Evolutionary conservation across 2,888 invertebrate genomes (phyloP).

Genomic region (Napeogenes sylphis): DNA sequence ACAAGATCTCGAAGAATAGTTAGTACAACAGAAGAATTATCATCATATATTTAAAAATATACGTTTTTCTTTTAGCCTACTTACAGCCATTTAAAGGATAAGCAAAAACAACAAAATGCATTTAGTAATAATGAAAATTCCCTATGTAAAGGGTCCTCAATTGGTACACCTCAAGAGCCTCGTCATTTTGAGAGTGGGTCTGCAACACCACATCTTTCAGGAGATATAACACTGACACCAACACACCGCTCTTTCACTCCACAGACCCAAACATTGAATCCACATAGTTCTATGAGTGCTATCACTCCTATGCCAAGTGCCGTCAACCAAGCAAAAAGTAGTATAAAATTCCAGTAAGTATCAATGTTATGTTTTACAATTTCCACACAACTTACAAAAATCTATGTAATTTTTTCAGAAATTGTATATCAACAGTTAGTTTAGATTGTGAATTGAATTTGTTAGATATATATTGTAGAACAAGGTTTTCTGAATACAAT

Average conservation of each 20-base stretch:
- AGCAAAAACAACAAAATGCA: not conserved
- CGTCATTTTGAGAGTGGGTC: conserved; percentile 17
- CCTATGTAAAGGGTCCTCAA: not conserved
- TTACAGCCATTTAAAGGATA: not conserved
- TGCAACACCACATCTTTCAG: conserved; percentile 34
- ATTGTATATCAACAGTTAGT: conserved; percentile 89
- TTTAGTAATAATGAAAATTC: too few relatives aligned
- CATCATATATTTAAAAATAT: not conserved
- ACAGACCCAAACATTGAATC: conserved; percentile 63
- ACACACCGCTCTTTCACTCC: conserved; percentile 62
- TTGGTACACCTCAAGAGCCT: not conserved
- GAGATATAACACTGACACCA: conserved; percentile 65
- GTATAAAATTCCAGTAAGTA: conserved; percentile 79
- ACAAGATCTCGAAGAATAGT: too few relatives aligned
- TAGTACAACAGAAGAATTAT: too few relatives aligned
- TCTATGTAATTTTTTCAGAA: conserved; percentile 71
- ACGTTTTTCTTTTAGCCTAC: not conserved
- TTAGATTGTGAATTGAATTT: conserved; percentile 84
- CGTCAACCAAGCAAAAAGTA: conserved; percentile 77
- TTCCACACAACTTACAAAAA: conserved; percentile 1
- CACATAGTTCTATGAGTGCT: conserved; percentile 75
- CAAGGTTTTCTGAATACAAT: conserved; percentile 90
- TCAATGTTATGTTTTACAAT: not conserved
- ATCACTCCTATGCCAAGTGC: conserved; percentile 74
- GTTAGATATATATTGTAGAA: conserved; percentile 85